These are phyloP conservation scores for Marisa cornuarietis DNA, from an alignment of 1,140 invertebrate species.

Conservation along the genomic window DNA sequence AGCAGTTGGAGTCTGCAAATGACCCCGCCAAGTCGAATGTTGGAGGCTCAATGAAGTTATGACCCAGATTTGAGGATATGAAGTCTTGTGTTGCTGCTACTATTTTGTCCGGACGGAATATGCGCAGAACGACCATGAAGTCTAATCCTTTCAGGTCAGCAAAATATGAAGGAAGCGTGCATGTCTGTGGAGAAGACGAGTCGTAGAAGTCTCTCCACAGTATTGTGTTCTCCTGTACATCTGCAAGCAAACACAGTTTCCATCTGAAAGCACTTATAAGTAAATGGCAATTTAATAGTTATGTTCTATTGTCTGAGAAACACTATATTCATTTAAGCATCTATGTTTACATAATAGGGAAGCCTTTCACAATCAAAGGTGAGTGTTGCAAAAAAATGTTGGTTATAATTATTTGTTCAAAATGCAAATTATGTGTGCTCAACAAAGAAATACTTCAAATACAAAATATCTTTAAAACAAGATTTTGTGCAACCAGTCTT, in stretches of 20 bases:
- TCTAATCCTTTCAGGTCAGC: slow-evolving; percentile 50
- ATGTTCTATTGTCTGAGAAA: too few species aligned
- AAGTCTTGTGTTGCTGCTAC: slow-evolving; percentile 62
- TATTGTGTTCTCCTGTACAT: slow-evolving; percentile 55
- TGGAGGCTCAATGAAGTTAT: slow-evolving; percentile 65
- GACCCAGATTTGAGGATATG: slow-evolving; percentile 63
- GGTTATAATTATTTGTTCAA: too few species aligned
- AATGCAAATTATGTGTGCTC: too few species aligned
- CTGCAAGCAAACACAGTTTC: slow-evolving; percentile 33
- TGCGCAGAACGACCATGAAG: slow-evolving; percentile 59
- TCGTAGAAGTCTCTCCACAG: slow-evolving; percentile 68
- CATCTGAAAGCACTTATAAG: too few species aligned
- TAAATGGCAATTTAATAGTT: too few species aligned
- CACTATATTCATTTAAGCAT: too few species aligned
- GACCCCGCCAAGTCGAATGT: slow-evolving; percentile 65
- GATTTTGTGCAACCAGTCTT: too few species aligned
- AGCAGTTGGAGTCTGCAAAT: slow-evolving; percentile 64
- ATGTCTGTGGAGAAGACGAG: slow-evolving; percentile 54
- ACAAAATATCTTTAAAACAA: too few species aligned
- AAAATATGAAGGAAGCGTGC: slow-evolving; percentile 54
- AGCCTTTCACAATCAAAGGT: too few species aligned
- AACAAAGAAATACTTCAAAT: too few species aligned
- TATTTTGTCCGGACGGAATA: slow-evolving; percentile 63
- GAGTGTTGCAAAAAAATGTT: too few species aligned
- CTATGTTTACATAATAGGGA: too few species aligned